Evolutionary conservation across 2,888 invertebrate genomes (phyloP), one percentile per base, ranked within the genome.

Genomic region (Melinopterus prodromus): DNA sequence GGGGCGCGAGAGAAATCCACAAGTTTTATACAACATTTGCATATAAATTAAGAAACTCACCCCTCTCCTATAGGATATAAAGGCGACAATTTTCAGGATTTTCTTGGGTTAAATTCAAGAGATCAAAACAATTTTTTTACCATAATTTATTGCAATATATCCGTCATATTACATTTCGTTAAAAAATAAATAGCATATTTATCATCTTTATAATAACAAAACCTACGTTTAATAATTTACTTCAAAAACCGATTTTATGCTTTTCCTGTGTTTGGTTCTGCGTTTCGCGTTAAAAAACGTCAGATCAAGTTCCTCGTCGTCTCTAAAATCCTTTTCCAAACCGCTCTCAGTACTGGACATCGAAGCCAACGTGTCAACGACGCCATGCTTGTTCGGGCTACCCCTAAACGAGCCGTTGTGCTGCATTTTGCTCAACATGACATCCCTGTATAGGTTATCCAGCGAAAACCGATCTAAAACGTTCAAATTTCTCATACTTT

Each of bases 281-380:
- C 38, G 80, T 16, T 37, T 80, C 16, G 77, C 74, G 26, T 79
- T 77, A 75, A 79, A 81, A 77, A 77, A 81, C 36, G 70, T 71
- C 77, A 81, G 71, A 71, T 81, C 79, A 77, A 81, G 79, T 75
- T 81, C 77, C 5, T 80, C 77, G 6, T 81, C 81, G 70, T 81
- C 79, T 77, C 53, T 53, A 36, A 77, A n/a, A 78, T 80, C 71
- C 35, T 79, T 77, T 15, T 74, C 76, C 26, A 75, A 77, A 38
- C 71, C 77, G 7, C 70, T 79, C 16, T 76, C 79, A 16, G 76
- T 36, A 74, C 81, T 80, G 6, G 80, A 80, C 35, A 81, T 75
- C 12, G 80, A 81, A n/a, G 81, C 80, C 12, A 81, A 76, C 36
- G 81, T 79, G 35, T 81, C 80, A 14, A 74, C 77, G 35, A 80